Conservation (phyloP, 1,140 invertebrate species). For the Musca domestica region DNA sequence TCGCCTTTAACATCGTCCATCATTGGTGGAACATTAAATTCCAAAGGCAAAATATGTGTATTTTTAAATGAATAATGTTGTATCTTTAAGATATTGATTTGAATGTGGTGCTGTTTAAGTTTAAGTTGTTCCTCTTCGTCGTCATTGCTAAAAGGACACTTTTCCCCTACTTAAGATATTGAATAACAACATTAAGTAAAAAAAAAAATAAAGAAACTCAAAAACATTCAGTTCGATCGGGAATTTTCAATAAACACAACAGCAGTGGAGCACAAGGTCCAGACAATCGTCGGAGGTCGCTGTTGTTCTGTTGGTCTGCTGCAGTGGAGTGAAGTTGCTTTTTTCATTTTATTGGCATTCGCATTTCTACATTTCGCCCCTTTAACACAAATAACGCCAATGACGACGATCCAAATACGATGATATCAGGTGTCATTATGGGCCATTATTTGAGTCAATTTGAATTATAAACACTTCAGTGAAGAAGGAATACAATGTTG, state of each 20-base stretch:
- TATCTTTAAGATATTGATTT: too few species aligned
- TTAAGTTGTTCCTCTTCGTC: too few species aligned
- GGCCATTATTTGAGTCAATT: slow-evolving; percentile 50
- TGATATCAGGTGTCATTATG: slow-evolving; percentile 52
- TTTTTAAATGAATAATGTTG: too few species aligned
- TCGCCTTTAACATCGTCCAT: too few species aligned
- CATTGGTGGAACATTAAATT: too few species aligned
- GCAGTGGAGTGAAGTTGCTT: not conserved
- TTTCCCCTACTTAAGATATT: too few species aligned
- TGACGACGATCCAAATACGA: not conserved
- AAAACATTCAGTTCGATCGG: slow-evolving; percentile 2
- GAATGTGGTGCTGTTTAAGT: too few species aligned
- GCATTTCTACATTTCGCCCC: not conserved
- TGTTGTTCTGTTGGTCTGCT: not conserved
- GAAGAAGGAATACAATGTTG: slow-evolving; percentile 30
- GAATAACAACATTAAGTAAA: not conserved
- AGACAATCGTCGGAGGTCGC: not conserved
- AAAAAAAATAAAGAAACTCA: not conserved
- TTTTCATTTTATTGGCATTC: slow-evolving; percentile 8
- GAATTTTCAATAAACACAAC: not conserved
- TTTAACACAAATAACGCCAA: too few species aligned
- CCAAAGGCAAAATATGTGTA: too few species aligned
- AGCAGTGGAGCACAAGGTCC: not conserved
- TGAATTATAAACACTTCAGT: slow-evolving; percentile 46
- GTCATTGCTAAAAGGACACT: too few species aligned